Conservation (phyloP, 2,113 vertebrate species). For the Oncorhynchus kisutch region DNA sequence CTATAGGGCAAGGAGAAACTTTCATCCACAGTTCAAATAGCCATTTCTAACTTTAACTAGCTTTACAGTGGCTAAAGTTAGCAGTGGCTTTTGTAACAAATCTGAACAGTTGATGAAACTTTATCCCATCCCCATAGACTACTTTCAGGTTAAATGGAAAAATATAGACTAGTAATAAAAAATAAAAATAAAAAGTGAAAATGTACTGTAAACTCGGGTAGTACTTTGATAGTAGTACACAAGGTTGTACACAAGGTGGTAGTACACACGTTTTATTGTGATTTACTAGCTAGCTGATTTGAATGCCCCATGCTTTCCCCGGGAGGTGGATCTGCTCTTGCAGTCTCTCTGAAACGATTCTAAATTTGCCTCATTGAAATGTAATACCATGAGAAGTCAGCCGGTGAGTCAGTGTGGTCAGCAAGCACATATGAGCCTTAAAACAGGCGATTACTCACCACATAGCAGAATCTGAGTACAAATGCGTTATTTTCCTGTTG, state of each 20-base stretch:
- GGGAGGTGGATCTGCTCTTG: background rate
- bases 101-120: no score
- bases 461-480: background rate
- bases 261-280: background rate
- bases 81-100: background rate
- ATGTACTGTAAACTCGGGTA: no score
- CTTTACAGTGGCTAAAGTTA: background rate
- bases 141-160: no score
- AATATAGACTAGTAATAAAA: no score
- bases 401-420: background rate
- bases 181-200: no score
- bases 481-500: background rate
- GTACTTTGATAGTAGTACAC: no score
- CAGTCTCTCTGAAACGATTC: background rate
- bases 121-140: no score
- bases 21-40: no score
- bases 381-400: background rate
- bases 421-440: background rate
- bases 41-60: no score
- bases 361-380: background rate
- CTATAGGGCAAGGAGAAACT: no score
- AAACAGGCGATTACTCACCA: background rate
- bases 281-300: background rate
- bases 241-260: background rate
- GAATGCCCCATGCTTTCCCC: background rate